Conservation (phyloP, 2,797 vertebrate genomes). For the Smutsia temminckii region DNA sequence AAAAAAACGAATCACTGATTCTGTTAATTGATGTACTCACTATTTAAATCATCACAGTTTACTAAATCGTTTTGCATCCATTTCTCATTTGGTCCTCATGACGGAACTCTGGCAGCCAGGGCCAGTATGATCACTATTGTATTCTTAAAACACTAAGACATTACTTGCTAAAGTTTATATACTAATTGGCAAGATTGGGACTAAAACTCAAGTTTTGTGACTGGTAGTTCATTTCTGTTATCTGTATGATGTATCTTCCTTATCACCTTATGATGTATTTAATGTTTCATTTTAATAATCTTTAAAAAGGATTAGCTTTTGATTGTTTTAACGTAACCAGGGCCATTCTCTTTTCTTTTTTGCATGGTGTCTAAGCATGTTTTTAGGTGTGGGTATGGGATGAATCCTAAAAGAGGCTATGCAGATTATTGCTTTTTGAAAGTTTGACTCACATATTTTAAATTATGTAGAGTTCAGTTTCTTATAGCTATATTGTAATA, state of each 20-base stretch:
- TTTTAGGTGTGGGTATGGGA: neutral
- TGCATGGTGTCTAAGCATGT: neutral
- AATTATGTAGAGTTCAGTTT: constrained; percentile 23
- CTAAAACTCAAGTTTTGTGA: constrained; percentile 33
- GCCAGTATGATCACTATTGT: neutral
- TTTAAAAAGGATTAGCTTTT: constrained; percentile 28
- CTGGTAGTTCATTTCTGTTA: neutral
- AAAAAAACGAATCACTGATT: neutral
- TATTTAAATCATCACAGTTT: constrained; percentile 28
- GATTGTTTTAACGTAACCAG: constrained; percentile 11
- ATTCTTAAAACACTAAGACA: constrained; percentile 40
- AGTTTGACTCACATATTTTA: constrained; percentile 29
- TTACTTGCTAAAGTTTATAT: constrained; percentile 24
- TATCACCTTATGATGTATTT: neutral
- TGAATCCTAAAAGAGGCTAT: neutral
- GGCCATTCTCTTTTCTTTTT: constrained; percentile 6
- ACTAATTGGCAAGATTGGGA: neutral
- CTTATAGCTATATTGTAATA: constrained; percentile 15
- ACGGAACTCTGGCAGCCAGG: neutral
- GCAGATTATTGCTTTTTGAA: constrained; percentile 31
- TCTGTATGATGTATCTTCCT: neutral
- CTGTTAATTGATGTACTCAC: neutral
- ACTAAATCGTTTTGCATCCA: neutral
- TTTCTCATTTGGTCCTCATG: constrained; percentile 35
- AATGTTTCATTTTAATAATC: constrained; percentile 28